Conservation (phyloP, 2,797 vertebrate species). For the Rhadinocentrus ornatus region DNA sequence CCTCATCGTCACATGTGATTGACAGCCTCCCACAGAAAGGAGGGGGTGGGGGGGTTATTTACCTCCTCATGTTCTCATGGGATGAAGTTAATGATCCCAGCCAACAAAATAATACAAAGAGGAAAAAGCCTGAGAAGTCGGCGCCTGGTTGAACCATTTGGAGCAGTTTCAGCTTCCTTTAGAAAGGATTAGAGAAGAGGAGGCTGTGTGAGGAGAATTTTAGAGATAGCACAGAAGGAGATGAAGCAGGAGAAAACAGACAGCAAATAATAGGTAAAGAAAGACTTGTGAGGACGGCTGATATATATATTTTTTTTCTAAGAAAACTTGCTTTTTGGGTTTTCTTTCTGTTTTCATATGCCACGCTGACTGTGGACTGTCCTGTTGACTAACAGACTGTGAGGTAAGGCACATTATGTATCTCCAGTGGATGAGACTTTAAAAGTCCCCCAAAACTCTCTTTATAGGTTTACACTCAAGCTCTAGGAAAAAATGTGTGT, state of each 20-base stretch:
- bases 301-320: conserved; percentile 49
- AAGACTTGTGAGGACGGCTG: conserved; percentile 60
- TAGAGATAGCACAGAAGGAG: conserved; percentile 73
- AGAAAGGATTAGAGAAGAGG: conserved; percentile 75
- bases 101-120: conserved; percentile 79
- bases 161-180: conserved; percentile 73
- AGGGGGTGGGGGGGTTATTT: conserved; percentile 68
- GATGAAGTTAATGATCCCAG: conserved; percentile 81
- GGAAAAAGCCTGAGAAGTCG: conserved; percentile 74
- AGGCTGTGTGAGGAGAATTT: conserved; percentile 75
- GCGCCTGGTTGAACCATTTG: conserved; percentile 73
- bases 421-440: conserved; percentile 47
- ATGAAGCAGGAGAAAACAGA: conserved; percentile 63
- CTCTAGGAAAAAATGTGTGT: conserved; percentile 38
- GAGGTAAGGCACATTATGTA: conserved; percentile 73
- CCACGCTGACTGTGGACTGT: conserved; percentile 63
- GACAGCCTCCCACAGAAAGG: conserved; percentile 76
- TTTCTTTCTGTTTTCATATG: conserved; percentile 64
- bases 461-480: conserved; percentile 24
- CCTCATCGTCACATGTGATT: conserved; percentile 77
- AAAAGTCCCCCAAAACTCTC: conserved; percentile 31
- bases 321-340: conserved; percentile 56
- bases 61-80: conserved; percentile 76
- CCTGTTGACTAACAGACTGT: conserved; percentile 57
- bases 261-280: conserved; percentile 64